These are phyloP conservation scores for Tricholaema leucomelas DNA, from an alignment of 2,113 vertebrate species.

Conservation along the genomic window DNA sequence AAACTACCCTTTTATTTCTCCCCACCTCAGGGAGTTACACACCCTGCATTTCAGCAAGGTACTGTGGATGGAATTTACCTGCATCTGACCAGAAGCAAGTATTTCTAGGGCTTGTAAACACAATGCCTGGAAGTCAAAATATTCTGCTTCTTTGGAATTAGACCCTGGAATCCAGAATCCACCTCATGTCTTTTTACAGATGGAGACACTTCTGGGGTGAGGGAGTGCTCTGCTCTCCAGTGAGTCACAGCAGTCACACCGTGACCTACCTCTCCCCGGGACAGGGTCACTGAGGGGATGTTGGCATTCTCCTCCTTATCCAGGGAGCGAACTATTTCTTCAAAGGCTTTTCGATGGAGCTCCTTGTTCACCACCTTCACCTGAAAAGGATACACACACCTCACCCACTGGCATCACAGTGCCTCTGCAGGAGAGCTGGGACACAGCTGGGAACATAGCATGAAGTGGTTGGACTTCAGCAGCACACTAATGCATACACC, in stretches of 20 bases:
- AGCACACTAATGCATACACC: not conserved
- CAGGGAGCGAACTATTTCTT: slow-evolving; percentile 90
- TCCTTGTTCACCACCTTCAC: slow-evolving; percentile 89
- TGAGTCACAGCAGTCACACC: fast-evolving
- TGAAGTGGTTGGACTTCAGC: not conserved
- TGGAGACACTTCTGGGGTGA: not conserved
- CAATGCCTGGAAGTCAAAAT: not conserved
- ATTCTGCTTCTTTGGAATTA: not conserved
- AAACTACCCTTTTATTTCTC: not conserved
- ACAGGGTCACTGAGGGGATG: slow-evolving; percentile 91
- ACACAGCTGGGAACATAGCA: not conserved
- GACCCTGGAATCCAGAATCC: not conserved
- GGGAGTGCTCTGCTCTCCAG: not conserved
- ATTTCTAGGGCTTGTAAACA: not conserved
- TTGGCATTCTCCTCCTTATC: slow-evolving; percentile 97
- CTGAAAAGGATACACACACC: slow-evolving; percentile 69
- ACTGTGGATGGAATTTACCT: not conserved
- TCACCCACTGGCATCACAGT: not conserved
- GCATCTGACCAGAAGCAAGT: not conserved
- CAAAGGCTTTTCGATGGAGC: slow-evolving; percentile 86
- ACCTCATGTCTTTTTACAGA: not conserved
- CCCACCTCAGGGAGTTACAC: not conserved
- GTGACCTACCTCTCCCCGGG: slow-evolving; percentile 84
- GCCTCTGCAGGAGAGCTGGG: not conserved
- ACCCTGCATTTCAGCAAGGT: not conserved